phyloP scores from a whole-genome alignment of 1,140 invertebrate genomes.

The Heliconius eleuchia region DNA sequence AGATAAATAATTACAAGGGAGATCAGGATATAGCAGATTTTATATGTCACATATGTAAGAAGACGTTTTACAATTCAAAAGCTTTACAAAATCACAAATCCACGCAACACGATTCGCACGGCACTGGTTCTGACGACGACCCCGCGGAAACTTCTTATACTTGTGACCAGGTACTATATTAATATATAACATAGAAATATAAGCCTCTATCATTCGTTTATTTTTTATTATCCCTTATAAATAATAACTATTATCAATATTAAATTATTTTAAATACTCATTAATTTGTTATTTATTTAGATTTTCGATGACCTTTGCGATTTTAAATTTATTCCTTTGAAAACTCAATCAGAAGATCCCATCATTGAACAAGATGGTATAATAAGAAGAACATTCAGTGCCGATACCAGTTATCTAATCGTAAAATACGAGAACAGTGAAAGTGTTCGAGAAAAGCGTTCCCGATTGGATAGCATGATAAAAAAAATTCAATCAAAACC shows the following conservation, averaged over 20 bases:
- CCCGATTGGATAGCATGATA: conserved; percentile 47
- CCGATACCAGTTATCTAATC: conserved; percentile 60
- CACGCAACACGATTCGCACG: conserved; percentile 53
- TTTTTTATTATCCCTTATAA: too few relatives aligned
- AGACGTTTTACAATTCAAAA: conserved; percentile 63
- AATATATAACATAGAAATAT: background rate
- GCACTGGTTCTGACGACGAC: conserved; percentile 46
- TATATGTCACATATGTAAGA: conserved; percentile 61
- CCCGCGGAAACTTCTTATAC: conserved; percentile 25
- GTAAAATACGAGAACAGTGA: conserved; percentile 55
- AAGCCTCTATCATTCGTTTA: too few relatives aligned
- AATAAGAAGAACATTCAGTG: conserved; percentile 48
- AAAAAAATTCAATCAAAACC: conserved; percentile 52
- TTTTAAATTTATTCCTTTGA: conserved; percentile 61
- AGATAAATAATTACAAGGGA: background rate
- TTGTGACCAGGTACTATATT: conserved; percentile 37
- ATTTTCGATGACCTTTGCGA: conserved; percentile 51
- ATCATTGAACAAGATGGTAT: conserved; percentile 45
- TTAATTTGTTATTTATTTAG: conserved; percentile 36
- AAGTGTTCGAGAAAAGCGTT: conserved; percentile 47
- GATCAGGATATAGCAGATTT: conserved; percentile 46
- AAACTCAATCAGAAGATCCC: conserved; percentile 36
- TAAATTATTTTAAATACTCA: background rate
- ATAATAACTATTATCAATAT: too few relatives aligned
- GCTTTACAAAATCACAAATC: conserved; percentile 68